Evolutionary conservation across 2,888 invertebrate genomes (phyloP).

Genomic region (Drosophila nr. medialis): DNA sequence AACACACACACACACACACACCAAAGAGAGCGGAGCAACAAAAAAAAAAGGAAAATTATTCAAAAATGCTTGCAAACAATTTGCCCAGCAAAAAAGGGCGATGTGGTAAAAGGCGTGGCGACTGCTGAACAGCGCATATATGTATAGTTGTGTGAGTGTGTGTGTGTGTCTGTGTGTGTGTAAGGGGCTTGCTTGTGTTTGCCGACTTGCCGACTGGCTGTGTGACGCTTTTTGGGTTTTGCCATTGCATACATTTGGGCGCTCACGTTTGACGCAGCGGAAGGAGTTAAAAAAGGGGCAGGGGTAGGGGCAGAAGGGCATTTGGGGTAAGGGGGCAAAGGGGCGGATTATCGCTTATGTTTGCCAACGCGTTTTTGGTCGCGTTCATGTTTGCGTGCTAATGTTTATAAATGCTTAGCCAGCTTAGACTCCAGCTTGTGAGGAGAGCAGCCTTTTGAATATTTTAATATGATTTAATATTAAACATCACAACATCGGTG

Average conservation of each 20-base stretch:
- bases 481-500: slow-evolving; percentile 59
- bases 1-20: slow-evolving; percentile 16
- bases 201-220: slow-evolving; percentile 72
- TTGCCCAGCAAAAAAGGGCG: slow-evolving; percentile 61
- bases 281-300: background rate
- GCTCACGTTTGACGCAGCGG: slow-evolving; percentile 41
- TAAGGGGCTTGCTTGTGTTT: slow-evolving; percentile 48
- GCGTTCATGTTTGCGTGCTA: slow-evolving; percentile 80
- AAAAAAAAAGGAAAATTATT: slow-evolving; percentile 71
- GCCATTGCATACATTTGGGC: slow-evolving; percentile 77
- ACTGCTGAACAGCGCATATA: slow-evolving; percentile 30
- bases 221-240: slow-evolving; percentile 64
- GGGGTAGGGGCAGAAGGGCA: background rate
- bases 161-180: slow-evolving; percentile 20
- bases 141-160: slow-evolving; percentile 31
- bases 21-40: slow-evolving; percentile 1
- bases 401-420: slow-evolving; percentile 81
- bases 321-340: background rate
- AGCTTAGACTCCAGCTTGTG: slow-evolving; percentile 53
- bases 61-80: slow-evolving; percentile 82
- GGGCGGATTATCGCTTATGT: slow-evolving; percentile 52
- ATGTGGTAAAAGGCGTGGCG: slow-evolving; percentile 37
- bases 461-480: slow-evolving; percentile 83
- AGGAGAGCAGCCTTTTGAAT: slow-evolving; percentile 75
- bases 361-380: slow-evolving; percentile 75